Base-by-base conservation (phyloP, 2,888 invertebrate genomes). In the Hyposoter dolosus region DNA sequence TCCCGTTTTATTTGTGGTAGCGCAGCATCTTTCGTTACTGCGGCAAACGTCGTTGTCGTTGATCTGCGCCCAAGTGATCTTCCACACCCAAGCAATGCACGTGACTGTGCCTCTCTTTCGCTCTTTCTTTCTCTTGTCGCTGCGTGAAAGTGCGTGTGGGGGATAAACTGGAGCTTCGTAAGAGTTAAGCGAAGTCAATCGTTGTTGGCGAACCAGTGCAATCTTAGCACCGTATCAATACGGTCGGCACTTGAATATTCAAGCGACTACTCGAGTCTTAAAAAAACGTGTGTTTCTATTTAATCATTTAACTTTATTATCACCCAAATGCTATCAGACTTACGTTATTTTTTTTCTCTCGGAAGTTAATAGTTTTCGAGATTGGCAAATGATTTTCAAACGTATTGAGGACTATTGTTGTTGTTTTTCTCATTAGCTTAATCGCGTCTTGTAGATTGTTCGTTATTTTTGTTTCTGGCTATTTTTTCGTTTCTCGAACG, bases 181-280 rank as follows among this genome's bases (percentile, higher is more conserved):
- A 69, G 84, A 88, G 85, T 88, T 82, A 88, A 88, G 88, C 87
- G 83, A 88, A 88, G 88, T 88, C 84, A 79, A 88, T 88, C 87
- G 79, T 83, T 72, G 82, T 32, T 75, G 78, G 81, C 43, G 78
- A 78, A 87, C 45, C 84, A 83, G 87, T 88, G 84, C 87, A 88
- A 86, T 78, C 83, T 78, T 83, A 66, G 78, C 86, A 78, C 74
- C 86, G 78, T 78, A 78, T 84, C 86, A 78, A 86, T 74, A 82
- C 81, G 80, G 85, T 86, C 17, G 71, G 35, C 35, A 72, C 45
- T 60, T 28, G 9, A 63, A 56, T 23, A 65, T 9, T 53, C 23
- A 65, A 53, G 35, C 53, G 12, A 19, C 35, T 10, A 60, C n/a
- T n/a, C 32, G 50, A 60, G 15, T 17, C 45, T 32, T 10, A 7